These are phyloP conservation scores for Salticus scenicus DNA, from an alignment of 2,888 invertebrate species.

Conservation along the genomic window DNA sequence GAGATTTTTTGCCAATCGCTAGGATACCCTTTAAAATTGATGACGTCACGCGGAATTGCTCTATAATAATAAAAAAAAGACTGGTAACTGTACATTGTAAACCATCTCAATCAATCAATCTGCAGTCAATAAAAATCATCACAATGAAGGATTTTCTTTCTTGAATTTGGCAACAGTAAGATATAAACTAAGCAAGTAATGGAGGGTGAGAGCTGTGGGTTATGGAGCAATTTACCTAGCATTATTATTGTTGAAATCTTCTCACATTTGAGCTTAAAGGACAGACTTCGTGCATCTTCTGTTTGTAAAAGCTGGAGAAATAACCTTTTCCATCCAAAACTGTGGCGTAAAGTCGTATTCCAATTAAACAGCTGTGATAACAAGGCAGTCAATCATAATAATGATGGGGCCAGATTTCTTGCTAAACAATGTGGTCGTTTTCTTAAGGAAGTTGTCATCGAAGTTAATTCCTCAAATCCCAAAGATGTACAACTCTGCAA, in stretches of 20 bases:
- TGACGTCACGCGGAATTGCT: too few species aligned
- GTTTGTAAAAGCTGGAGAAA: constrained; percentile 80
- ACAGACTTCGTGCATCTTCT: constrained; percentile 79
- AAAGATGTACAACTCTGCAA: constrained; percentile 74
- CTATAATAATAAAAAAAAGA: too few species aligned
- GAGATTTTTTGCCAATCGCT: too few species aligned
- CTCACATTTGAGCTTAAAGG: constrained; percentile 78
- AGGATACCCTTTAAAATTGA: too few species aligned
- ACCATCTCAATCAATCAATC: too few species aligned
- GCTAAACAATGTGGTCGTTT: constrained; percentile 75
- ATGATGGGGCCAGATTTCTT: constrained; percentile 74
- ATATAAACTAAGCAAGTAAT: constrained; percentile 36
- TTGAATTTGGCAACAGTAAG: constrained; percentile 25
- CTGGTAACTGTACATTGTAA: too few species aligned
- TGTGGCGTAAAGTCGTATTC: constrained; percentile 73
- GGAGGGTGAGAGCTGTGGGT: constrained; percentile 62
- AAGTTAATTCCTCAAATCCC: constrained; percentile 74
- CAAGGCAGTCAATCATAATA: constrained; percentile 54
- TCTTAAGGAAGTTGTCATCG: constrained; percentile 74
- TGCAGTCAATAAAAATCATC: too few species aligned
- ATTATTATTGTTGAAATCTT: constrained; percentile 77
- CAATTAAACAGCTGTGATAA: constrained; percentile 69
- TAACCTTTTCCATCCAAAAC: constrained; percentile 75
- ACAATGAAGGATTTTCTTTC: too few species aligned
- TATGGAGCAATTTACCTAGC: constrained; percentile 74